Base-by-base conservation (phyloP, 2,888 invertebrate genomes). In the Tricholauxania praeusta region DNA sequence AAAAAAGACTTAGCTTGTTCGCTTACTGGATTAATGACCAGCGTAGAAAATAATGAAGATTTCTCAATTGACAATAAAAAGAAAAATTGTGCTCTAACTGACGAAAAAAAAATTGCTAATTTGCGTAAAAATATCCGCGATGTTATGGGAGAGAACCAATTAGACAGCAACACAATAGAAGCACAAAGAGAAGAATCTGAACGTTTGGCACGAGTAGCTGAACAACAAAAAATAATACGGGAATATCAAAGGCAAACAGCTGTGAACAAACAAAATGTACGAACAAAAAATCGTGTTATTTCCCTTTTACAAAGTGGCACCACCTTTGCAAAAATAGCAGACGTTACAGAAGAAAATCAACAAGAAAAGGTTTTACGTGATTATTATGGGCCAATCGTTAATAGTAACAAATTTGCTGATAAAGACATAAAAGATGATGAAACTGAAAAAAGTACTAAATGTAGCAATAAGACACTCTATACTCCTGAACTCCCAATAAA, bases 101-200 rank as follows among this genome's bases (percentile, higher is more conserved):
- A 86, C 39, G 85, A 85, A 19, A 86, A 85, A 67, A 86, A 86
- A 73, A 82, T 79, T 68, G 81, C 78, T 57, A 94, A 93, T 86
- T 90, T 96, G 83, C 89, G 96, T 55, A 91, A 94, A 75, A 96
- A 96, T 83, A 96, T 96, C 79, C 91, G 97, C 72, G 96, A 97
- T 88, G 97, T 98, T 12, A 93, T 97, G 92, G 94, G 95, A 83
- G 97, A 97, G 82, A 95, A 94, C 76, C 95, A 97, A 84, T 88
- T 98, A 76, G 98, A 98, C 84, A 95, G 95, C 76, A 94, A 96
- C 15, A 98, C 98, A 3, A 88, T 97, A 70, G 93, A 94, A 32
- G 98, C 98, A 0, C 98, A 98, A 86, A 89, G 96, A 49, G 96
- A 96, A 85, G 98, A 98, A 89, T 93, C 95, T 77, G 97, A 98